Base-by-base conservation (phyloP, 2,797 vertebrate species). In the Austrolebias charrua region DNA sequence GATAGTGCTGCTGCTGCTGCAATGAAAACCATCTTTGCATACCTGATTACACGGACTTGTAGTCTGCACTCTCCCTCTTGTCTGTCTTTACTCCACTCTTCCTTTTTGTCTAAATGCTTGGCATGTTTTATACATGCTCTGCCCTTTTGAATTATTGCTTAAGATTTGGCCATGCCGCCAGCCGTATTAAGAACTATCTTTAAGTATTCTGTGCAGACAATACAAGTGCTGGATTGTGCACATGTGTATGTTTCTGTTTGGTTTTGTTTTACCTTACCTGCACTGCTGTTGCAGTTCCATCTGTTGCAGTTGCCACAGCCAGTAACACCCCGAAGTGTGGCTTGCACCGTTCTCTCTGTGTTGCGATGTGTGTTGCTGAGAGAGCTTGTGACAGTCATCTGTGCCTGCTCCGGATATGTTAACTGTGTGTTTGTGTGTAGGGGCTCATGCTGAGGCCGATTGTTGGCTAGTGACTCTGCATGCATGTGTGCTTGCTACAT, bases 1-100 rank as follows among this genome's bases (percentile, higher is more conserved):
- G 60, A 64, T 56, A 45, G 46, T 16, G 46, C 54, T 67, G 69
- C 70, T 53, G 52, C 68, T 86, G 69, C 81, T 83, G 87, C 83
- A 85, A 71, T 85, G 87, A 75, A 84, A 73, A 73, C 83, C 0
- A 13, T 81, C 84, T 84, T 78, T 88, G 86, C 85, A 86, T 89
- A 86, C 78, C 54, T 80, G 86, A 86, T 88, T 74, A 79, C 71
- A 50, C 75, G 69, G 75, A 56, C 65, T 66, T 74, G 59, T 66
- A 60, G 80, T 69, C 63, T 31, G 15, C 49, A 13, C 45, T 54
- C 51, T 61, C 29, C 44, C 66, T 70, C 40, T 40, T 6, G 29
- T 46, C 48, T 70, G 60, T 69, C 45, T 82, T 75, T 62, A 58
- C 71, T 53, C 60, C 67, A 33, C 33, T 33, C 5, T 6, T 33